Conservation (phyloP, 2,888 invertebrate genomes). For the Dusona sp. region DNA sequence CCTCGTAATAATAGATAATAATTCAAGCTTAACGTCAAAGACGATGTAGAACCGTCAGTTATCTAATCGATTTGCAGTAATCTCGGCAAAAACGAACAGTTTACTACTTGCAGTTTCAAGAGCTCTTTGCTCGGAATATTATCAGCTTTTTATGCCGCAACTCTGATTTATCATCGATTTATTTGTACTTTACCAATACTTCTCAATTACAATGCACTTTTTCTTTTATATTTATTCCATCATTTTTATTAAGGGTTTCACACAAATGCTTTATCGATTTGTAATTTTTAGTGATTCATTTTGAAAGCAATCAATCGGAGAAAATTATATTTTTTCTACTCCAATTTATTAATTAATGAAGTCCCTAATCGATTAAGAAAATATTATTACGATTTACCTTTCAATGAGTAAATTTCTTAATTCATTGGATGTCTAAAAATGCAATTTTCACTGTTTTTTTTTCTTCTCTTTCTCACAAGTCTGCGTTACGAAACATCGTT, state of each 20-base stretch:
- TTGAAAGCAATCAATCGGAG: too few species aligned
- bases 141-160: background rate
- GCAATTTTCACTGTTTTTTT: background rate
- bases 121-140: background rate
- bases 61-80: constrained; percentile 25
- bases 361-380: too few species aligned
- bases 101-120: background rate
- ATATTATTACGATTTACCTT: too few species aligned
- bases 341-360: too few species aligned
- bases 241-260: background rate
- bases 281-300: too few species aligned
- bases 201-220: background rate
- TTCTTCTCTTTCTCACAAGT: background rate
- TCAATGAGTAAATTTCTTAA: background rate
- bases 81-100: background rate
- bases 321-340: too few species aligned
- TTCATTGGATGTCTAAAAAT: background rate
- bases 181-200: background rate
- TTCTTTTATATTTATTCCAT: background rate
- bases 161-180: background rate
- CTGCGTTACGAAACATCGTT: background rate
- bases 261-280: background rate
- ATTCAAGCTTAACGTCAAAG: constrained; percentile 5
- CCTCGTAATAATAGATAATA: constrained; percentile 18
- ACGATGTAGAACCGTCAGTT: constrained; percentile 16